Evolutionary conservation across 2,113 vertebrate genomes (phyloP).

Genomic region (Paramormyrops kingsleyae): DNA sequence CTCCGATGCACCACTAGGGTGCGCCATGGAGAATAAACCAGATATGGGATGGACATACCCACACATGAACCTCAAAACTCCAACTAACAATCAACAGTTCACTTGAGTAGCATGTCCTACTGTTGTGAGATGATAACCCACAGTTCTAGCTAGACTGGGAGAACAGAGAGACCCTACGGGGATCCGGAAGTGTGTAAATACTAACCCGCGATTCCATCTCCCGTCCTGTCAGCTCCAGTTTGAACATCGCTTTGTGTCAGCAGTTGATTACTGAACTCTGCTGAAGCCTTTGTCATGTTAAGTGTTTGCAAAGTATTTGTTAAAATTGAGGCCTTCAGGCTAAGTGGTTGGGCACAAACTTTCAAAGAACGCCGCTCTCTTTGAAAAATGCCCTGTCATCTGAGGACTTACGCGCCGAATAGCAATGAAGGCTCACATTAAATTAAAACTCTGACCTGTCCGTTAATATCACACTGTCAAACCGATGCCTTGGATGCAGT

Average conservation of each 20-base stretch:
- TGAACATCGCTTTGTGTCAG: neutral
- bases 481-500: neutral
- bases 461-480: conserved; percentile 1
- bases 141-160: neutral
- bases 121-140: neutral
- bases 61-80: neutral
- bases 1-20: neutral
- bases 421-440: neutral
- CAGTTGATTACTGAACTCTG: neutral
- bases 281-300: neutral
- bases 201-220: neutral
- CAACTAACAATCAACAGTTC: neutral
- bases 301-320: neutral
- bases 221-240: neutral
- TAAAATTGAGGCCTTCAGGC: neutral
- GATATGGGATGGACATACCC: neutral
- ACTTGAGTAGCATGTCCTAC: neutral
- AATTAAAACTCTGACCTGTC: conserved; percentile 5
- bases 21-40: neutral
- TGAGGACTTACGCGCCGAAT: neutral
- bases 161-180: neutral
- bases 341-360: neutral
- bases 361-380: neutral
- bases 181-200: neutral
- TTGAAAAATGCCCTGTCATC: neutral